Base-by-base conservation (phyloP, 2,797 vertebrate species). In the Corythornis leucogaster region DNA sequence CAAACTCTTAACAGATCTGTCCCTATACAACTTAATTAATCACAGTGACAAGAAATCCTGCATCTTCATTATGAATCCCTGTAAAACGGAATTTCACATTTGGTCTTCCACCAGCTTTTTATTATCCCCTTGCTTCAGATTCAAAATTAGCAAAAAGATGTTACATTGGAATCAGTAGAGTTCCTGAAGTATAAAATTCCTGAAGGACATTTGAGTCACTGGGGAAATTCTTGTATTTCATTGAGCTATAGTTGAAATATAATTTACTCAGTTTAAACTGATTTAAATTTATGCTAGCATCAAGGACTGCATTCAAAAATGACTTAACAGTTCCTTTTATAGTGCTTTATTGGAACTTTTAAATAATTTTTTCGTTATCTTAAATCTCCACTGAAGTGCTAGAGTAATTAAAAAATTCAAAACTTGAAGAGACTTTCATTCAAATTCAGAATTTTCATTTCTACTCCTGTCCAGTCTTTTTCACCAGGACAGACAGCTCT, bases 131-230 rank as follows among this genome's bases (percentile, higher is more conserved):
- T 86, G 68, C 25, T 81, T 93, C 55, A 77, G 57, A 82, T 38
- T 90, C 57, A 92, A 86, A 95, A 90, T 94, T 88, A 92, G 24
- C 62, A 80, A 68, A 73, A 91, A 82, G 57, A 70, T 16, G 43
- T 85, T 95, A 92, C n/a, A 43, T 1, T 85, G n/a, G 63, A 55
- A 86, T 93, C 71, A 79, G 50, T 70, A 70, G 31, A 80, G 48
- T 80, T 86, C 45, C 61, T 66, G 71, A 82, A 63, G 33, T 88
- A 80, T 33, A 90, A 92, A 91, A 42, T 50, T 67, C 54, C n/a
- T 79, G 68, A 94, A 93, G 50, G 80, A 86, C 3, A 0, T 70
- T 50, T 88, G n/a, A 84, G 42, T 82, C 85, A 77, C 57, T 70
- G 40, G 80, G 42, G 71, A 92, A 88, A 77, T 86, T 74, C n/a